Evolutionary conservation across 2,113 vertebrate species (phyloP).

Genomic region (Eclectus roratus): DNA sequence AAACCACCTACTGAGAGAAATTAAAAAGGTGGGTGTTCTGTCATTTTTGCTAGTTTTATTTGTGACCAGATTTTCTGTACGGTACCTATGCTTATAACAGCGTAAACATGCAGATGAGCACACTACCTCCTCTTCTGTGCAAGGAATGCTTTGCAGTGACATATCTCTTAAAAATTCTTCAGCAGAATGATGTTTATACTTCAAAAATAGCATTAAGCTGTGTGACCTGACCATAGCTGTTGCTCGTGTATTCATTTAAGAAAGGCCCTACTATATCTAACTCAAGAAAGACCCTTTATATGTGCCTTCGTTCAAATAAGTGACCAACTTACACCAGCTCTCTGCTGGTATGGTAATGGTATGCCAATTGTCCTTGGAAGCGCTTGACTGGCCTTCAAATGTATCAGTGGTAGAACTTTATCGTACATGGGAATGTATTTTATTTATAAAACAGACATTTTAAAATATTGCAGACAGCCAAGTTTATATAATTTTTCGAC

Average conservation of each 20-base stretch:
- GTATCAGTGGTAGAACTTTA: not conserved
- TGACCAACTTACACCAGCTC: not conserved
- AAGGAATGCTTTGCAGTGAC: not conserved
- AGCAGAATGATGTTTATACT: not conserved
- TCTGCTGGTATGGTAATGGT: not conserved
- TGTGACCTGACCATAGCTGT: not conserved
- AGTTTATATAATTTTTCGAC: not conserved
- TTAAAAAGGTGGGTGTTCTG: conserved; percentile 50
- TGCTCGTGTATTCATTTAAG: not conserved
- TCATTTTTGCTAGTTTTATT: not conserved
- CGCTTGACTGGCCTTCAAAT: not conserved
- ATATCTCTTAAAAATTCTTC: not conserved
- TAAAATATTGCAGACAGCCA: not conserved
- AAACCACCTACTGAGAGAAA: conserved; percentile 39
- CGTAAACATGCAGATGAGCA: not conserved
- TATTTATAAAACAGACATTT: not conserved
- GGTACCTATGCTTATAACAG: not conserved
- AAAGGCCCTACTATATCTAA: not conserved
- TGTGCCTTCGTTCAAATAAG: not conserved
- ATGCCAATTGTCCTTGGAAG: not conserved
- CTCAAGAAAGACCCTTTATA: not conserved
- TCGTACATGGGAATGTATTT: not conserved
- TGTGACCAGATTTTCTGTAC: not conserved
- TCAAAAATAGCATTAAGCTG: not conserved
- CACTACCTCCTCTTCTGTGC: not conserved